Conservation (phyloP, 2,113 vertebrate species). For the Corythornis madagascariensis region DNA sequence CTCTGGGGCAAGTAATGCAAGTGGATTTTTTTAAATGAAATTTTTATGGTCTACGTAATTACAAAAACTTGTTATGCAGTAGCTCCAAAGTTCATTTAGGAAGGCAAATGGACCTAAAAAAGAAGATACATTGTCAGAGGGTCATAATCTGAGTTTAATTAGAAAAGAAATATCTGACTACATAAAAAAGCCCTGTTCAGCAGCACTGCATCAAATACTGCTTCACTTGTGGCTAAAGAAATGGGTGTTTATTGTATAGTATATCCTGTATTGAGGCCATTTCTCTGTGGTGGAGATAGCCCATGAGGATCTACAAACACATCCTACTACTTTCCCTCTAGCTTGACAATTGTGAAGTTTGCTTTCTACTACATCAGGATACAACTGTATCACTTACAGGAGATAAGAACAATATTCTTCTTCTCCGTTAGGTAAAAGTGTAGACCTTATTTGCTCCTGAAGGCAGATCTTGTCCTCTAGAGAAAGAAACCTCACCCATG, state of each 20-base stretch:
- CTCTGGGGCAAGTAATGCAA: neutral
- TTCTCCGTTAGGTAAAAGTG: neutral
- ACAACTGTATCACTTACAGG: neutral
- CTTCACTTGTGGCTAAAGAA: neutral
- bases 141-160: neutral
- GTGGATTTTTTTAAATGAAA: conserved; percentile 11
- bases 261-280: neutral
- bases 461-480: neutral
- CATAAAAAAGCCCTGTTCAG: neutral
- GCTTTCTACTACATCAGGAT: neutral
- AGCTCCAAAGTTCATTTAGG: neutral
- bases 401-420: neutral
- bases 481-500: neutral
- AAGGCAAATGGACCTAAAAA: neutral
- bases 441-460: neutral
- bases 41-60: neutral
- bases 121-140: neutral
- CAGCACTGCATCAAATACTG: neutral
- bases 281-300: neutral
- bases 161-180: neutral
- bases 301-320: neutral
- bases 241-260: neutral
- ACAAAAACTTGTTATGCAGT: neutral
- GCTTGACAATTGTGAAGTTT: neutral
- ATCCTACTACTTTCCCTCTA: neutral